These are phyloP conservation scores for Horisme vitalbata DNA, from an alignment of 2,888 invertebrate genomes.

Conservation along the genomic window DNA sequence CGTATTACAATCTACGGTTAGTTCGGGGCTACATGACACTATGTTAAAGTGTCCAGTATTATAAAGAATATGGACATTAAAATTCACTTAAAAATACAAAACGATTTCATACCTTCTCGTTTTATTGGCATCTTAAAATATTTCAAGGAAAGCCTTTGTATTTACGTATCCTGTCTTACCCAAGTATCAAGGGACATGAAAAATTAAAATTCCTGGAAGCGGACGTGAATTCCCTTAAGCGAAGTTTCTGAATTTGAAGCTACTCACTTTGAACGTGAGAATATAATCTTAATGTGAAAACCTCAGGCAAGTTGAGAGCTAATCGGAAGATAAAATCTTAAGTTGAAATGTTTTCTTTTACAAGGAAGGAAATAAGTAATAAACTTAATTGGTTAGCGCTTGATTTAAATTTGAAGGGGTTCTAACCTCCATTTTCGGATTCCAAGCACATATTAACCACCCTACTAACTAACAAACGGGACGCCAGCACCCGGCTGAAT, in stretches of 20 bases:
- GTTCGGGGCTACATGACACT: too few relatives aligned
- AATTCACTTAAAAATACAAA: too few relatives aligned
- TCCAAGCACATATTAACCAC: too few relatives aligned
- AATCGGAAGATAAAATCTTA: constrained; percentile 11
- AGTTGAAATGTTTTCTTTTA: constrained; percentile 7
- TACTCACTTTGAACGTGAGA: constrained; percentile 6
- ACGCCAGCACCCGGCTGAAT: too few relatives aligned
- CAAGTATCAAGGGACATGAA: neutral
- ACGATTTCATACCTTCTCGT: neutral
- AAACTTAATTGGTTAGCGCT: neutral
- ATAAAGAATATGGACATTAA: too few relatives aligned
- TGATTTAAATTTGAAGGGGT: too few relatives aligned
- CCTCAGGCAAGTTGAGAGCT: constrained; percentile 12
- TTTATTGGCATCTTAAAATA: neutral
- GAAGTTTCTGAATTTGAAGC: constrained; percentile 4
- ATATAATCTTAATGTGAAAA: constrained; percentile 17
- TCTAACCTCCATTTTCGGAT: too few relatives aligned
- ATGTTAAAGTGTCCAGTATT: too few relatives aligned
- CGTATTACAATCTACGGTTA: too few relatives aligned
- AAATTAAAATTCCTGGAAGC: constrained; percentile 13
- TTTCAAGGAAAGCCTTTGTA: neutral
- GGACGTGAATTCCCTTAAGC: constrained; percentile 1
- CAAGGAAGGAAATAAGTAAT: too few relatives aligned
- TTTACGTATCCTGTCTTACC: neutral
- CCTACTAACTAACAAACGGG: too few relatives aligned